Conservation (phyloP, 2,797 vertebrate species). For the Sebastes aleutianus region DNA sequence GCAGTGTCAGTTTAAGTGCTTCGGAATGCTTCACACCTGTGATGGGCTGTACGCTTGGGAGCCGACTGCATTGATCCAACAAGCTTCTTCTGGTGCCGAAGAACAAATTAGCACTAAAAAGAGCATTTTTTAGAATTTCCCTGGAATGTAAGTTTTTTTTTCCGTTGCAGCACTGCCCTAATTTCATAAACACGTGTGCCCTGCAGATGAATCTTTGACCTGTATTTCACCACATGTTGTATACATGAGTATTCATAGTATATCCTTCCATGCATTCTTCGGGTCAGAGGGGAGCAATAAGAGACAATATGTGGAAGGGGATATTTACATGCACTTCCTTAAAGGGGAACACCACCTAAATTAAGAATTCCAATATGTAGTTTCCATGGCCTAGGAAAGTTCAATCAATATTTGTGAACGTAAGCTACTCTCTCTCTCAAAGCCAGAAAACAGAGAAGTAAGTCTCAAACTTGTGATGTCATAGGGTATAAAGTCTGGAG, state of each 20-base stretch:
- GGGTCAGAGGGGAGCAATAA: slow-evolving; percentile 44
- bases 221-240: slow-evolving; percentile 8
- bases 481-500: too few species aligned
- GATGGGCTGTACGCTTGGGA: background rate
- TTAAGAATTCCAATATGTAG: background rate
- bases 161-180: background rate
- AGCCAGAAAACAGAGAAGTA: too few species aligned
- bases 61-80: background rate
- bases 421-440: background rate
- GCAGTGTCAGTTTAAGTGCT: background rate
- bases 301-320: slow-evolving; percentile 79
- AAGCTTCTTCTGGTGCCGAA: background rate
- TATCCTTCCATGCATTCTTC: slow-evolving; percentile 63
- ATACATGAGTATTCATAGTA: slow-evolving; percentile 49
- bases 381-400: background rate
- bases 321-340: slow-evolving; percentile 70
- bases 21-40: background rate
- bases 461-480: too few species aligned
- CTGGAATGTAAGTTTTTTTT: background rate
- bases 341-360: background rate
- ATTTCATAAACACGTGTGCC: background rate
- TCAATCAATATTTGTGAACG: background rate
- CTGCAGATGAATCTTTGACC: slow-evolving; percentile 11
- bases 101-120: background rate
- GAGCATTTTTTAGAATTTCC: background rate